Evolutionary conservation across 2,797 vertebrate species (phyloP), one percentile per base, ranked within the genome.

Genomic region (Rhynchonycteris naso): DNA sequence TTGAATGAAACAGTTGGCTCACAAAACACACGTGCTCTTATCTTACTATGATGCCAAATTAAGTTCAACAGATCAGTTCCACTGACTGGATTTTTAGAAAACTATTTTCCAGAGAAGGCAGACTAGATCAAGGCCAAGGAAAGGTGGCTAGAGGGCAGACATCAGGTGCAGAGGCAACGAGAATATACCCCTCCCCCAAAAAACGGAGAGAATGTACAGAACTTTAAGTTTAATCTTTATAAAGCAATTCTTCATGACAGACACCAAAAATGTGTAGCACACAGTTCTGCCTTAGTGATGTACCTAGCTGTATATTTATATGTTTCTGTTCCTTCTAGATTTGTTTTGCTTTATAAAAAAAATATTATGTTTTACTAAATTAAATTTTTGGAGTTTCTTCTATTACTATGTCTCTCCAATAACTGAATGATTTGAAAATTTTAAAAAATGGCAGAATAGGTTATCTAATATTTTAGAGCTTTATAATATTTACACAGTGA

Each of bases 271-370:
- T 74, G 58, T 66, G 21, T 75, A n/a, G 4, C 52, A 0, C 14
- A 30, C 14, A 87, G 28, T 91, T 87, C 79, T 83, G 50, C 74
- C 35, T 59, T 78, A 59, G 28, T 66, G 63, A 95, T 85, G 30
- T 4, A 65, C 11, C 94, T 82, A 68, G 63, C 58, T 93, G 52
- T 65, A 71, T 52, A 83, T 92, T 86, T 96, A 85, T 84, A 88
- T 92, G 84, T 75, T 75, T 90, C 74, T 96, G 63, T 95, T 95
- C 87, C 86, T 95, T 94, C 74, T 81, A 89, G 66, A 81, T 68
- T 96, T 91, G 61, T 81, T 96, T 91, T 61, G 78, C 72, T 96
- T 96, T 95, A 74, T 95, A 94, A 91, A 93, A 91, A 93, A 96
- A 96, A 82, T 88, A 83, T 86, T 95, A 71, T 24, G 69, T 89